A percentile compares a stretch with the other conserved stretches of the same genome.
phyloP scores from a whole-genome alignment of 2,113 vertebrate genomes.

The Syrrhaptes paradoxus region DNA sequence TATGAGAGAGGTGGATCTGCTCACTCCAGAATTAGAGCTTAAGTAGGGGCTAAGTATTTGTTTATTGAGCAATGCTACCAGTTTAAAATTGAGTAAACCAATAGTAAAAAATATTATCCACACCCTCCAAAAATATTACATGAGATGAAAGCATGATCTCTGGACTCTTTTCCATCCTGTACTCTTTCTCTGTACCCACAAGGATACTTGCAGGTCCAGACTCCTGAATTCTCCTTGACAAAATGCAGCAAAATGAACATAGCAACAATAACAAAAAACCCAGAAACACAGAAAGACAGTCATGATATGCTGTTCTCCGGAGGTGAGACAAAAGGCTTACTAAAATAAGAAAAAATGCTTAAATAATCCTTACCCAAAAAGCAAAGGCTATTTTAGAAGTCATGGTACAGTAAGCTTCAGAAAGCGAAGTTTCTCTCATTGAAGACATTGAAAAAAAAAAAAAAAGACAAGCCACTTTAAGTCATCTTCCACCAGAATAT shows the following conservation, averaged over 20 bases:
- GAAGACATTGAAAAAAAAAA: background rate
- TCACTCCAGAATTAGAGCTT: background rate
- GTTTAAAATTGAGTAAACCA: background rate
- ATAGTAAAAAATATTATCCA: background rate
- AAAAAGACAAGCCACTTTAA: background rate
- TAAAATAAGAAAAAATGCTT: background rate
- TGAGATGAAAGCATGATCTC: background rate
- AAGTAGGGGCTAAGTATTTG: background rate
- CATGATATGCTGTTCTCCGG: too few species aligned
- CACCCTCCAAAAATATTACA: background rate
- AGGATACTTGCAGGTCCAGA: background rate
- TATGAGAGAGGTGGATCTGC: background rate
- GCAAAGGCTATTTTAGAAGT: background rate
- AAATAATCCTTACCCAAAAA: background rate
- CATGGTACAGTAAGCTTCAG: background rate
- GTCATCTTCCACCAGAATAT: background rate
- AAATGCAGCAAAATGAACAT: too few species aligned
- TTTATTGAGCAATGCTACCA: background rate
- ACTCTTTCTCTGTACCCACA: background rate
- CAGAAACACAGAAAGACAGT: too few species aligned
- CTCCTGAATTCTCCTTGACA: background rate
- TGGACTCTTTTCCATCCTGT: background rate
- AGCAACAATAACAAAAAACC: too few species aligned
- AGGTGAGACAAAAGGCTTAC: background rate
- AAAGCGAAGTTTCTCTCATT: background rate